These are phyloP conservation scores for Desoria tigrina DNA, from an alignment of 2,888 invertebrate genomes.

Conservation along the genomic window DNA sequence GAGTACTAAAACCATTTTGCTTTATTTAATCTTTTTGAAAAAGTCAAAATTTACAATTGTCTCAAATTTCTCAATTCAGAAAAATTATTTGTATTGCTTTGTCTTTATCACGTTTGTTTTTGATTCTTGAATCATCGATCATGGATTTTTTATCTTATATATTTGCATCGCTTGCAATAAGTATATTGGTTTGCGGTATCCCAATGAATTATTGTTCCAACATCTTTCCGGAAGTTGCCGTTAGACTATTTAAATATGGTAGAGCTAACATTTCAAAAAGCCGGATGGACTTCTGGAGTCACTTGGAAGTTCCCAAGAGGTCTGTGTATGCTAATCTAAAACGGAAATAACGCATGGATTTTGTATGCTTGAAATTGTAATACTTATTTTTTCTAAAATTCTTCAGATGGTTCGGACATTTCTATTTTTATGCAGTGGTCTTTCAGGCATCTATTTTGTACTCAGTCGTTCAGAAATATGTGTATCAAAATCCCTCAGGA, in stretches of 20 bases:
- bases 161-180: conserved; percentile 16
- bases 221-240: conserved; percentile 67
- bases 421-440: conserved; percentile 71
- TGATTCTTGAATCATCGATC: too few species aligned
- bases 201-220: conserved; percentile 64
- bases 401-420: conserved; percentile 76
- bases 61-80: too few species aligned
- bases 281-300: conserved; percentile 14
- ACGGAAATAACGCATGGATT: too few species aligned
- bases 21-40: too few species aligned
- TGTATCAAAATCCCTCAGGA: conserved; percentile 59
- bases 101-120: too few species aligned
- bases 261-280: conserved; percentile 62
- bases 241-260: conserved; percentile 71
- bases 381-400: too few species aligned
- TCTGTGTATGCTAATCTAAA: too few species aligned
- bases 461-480: conserved; percentile 62
- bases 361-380: too few species aligned
- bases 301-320: conserved; percentile 65
- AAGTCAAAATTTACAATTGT: too few species aligned
- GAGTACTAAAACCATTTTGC: too few species aligned
- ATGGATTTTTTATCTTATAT: conserved; percentile 23
- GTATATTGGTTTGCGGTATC: conserved; percentile 23
- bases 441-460: conserved; percentile 61
- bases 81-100: too few species aligned